Evolutionary conservation across 2,797 vertebrate species (phyloP), one percentile per base, ranked within the genome.

Genomic region (Micropoecilia bifurca): DNA sequence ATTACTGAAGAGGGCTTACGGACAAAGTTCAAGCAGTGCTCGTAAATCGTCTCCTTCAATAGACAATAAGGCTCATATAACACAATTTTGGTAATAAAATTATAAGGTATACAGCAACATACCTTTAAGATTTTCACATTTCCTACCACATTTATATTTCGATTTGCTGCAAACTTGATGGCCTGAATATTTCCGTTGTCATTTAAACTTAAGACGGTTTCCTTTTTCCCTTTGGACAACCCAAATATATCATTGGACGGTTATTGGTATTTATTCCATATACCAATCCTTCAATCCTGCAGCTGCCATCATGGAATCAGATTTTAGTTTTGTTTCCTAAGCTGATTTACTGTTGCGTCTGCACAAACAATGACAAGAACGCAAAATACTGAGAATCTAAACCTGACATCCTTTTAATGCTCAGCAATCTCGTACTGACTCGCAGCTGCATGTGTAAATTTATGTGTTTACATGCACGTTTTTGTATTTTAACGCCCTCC

Each of bases 401-500:
- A 74, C 20, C 71, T 33, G 25, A 36, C 28, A 59, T 28, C 39
- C 22, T 28, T 33, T 46, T 47, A 18, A 74, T 57, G 25, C 20
- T 39, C n/a, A 30, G 3, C 3, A 1, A 12, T 41, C 4, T 45
- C 39, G 2, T 33, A 22, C 46, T 45, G 30, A 28, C 22, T 36
- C 6, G 36, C 28, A 48, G 12, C 36, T 7, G 10, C 20, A 45
- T 36, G 1, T 73, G 45, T 36, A 16, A 6, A 8, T 77, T 74
- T 18, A 30, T 79, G 43, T 41, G 22, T 43, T 68, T 0, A 28
- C 10, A 59, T 69, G 30, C n/a, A 73, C 9, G 71, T 46, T 33
- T 28, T 33, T 25, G 43, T 39, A 2, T 79, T 81, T 75, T 80
- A 53, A 66, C 83, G 83, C 74, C 76, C 39, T 84, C 71, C 77